Evolutionary conservation across 2,888 invertebrate genomes (phyloP).

Genomic region (Eristalinus sepulchralis): DNA sequence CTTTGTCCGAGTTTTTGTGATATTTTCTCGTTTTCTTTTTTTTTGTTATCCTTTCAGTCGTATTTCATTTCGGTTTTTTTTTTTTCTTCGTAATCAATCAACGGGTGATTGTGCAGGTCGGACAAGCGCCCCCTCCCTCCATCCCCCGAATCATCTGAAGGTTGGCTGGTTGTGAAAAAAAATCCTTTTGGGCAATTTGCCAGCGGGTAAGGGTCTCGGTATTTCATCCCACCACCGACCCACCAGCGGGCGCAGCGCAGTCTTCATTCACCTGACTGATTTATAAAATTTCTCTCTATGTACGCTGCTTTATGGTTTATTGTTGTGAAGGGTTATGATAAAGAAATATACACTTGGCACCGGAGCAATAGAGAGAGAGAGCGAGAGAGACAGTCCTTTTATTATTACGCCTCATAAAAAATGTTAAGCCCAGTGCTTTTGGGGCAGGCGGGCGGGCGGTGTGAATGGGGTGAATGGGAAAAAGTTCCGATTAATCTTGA

Average conservation of each 20-base stretch:
- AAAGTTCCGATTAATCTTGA: constrained; percentile 50
- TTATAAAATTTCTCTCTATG: constrained; percentile 36
- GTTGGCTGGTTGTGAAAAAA: constrained; percentile 39
- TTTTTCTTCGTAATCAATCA: constrained; percentile 67
- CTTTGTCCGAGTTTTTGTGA: constrained; percentile 33
- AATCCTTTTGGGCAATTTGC: constrained; percentile 64
- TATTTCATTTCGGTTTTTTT: neutral
- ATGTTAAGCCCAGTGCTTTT: constrained; percentile 9
- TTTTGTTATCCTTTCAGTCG: constrained; percentile 65
- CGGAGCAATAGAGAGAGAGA: no score
- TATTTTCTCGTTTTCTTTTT: constrained; percentile 7
- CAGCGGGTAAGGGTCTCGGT: constrained; percentile 53
- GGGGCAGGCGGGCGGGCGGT: neutral
- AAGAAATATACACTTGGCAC: constrained; percentile 59
- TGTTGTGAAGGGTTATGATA: constrained; percentile 43
- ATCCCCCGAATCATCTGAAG: constrained; percentile 31
- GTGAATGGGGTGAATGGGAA: neutral
- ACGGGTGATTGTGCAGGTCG: constrained; percentile 57
- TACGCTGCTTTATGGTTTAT: constrained; percentile 25
- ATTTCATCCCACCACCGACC: neutral
- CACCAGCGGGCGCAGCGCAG: neutral
- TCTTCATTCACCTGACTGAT: constrained; percentile 68
- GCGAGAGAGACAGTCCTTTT: no score
- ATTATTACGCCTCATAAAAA: constrained; percentile 27
- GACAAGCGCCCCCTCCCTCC: neutral